phyloP scores from a whole-genome alignment of 2,113 vertebrate species.

The Colaptes auratus region DNA sequence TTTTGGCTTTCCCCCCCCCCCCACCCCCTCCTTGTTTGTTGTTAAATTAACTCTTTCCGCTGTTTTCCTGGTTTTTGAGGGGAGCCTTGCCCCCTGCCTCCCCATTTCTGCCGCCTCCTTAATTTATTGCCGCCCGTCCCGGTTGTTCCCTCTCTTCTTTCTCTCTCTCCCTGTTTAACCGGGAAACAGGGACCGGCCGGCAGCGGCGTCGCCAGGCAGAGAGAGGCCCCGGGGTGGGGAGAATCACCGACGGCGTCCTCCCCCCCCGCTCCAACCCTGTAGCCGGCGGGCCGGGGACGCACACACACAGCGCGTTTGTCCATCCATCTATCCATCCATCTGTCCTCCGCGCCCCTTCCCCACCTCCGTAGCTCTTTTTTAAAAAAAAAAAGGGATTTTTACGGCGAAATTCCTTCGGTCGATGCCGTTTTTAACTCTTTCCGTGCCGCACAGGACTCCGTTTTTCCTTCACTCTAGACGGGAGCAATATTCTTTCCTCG shows the following conservation, averaged over 20 bases:
- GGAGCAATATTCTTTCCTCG: slow-evolving; percentile 83
- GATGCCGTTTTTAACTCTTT: slow-evolving; percentile 61
- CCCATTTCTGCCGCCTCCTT: slow-evolving; percentile 84
- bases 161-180: slow-evolving; percentile 77
- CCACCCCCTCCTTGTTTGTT: no score
- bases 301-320: not conserved
- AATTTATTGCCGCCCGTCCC: slow-evolving; percentile 84
- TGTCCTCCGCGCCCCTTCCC: slow-evolving; percentile 15
- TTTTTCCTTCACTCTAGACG: slow-evolving; percentile 73
- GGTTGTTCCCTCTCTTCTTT: no score
- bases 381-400: slow-evolving; percentile 72
- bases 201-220: not conserved
- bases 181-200: slow-evolving; percentile 62
- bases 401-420: slow-evolving; percentile 26
- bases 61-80: not conserved
- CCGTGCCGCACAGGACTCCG: slow-evolving; percentile 75
- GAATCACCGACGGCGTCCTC: not conserved
- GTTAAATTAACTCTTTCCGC: not conserved
- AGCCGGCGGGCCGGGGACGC: no score
- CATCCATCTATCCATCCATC: not conserved
- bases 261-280: not conserved
- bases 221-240: not conserved
- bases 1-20: no score
- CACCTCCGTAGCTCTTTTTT: slow-evolving; percentile 69
- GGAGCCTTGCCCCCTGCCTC: slow-evolving; percentile 76